Evolutionary conservation across 2,888 invertebrate species (phyloP), one percentile per base, ranked within the genome.

Genomic region (Limnephilus lunatus): DNA sequence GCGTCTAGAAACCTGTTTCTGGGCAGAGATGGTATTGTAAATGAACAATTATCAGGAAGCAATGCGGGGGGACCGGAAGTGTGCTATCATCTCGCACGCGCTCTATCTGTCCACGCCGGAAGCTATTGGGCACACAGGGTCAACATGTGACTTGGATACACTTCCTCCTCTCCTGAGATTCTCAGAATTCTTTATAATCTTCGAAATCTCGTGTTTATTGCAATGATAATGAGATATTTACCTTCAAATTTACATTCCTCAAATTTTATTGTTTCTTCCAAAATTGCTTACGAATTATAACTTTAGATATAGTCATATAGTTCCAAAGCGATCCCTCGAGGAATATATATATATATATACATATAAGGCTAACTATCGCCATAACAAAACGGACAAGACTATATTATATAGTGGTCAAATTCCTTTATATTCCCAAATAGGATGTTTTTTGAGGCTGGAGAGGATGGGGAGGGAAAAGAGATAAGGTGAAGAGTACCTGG

Each of bases 71-170:
- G 15, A 48, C 90, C 85, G 90, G 85, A 90, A 85, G 85, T 85
- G 32, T 48, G 15, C 68, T n/a, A 80, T 90, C 68, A 35, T 68
- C 68, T 39, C 90, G 85, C 89, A 89, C 89, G 92, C 81, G 85
- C 92, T 68, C 86, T 92, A 92, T 92, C 92, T 92, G 90, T 92
- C 90, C 90, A 31, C 83, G 39, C 44, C 90, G 92, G 92, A 92
- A 92, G 86, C 68, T 14, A 48, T 53, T 15, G 68, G 53, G 85
- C 48, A 32, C 44, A 48, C 80, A 83, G 90, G 90, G 90, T 53
- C 44, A 39, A 32, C 81, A 81, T 48, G 39, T 35, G 83, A 83
- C 83, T 83, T 39, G 25, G 68, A 68, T 68, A 82, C 82, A 82
- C 32, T 82, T 82, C 82, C 82, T 48, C 39, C 80, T 80, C 81